These are phyloP conservation scores for Poliocrania exsul DNA, from an alignment of 2,797 vertebrate genomes.

Conservation along the genomic window DNA sequence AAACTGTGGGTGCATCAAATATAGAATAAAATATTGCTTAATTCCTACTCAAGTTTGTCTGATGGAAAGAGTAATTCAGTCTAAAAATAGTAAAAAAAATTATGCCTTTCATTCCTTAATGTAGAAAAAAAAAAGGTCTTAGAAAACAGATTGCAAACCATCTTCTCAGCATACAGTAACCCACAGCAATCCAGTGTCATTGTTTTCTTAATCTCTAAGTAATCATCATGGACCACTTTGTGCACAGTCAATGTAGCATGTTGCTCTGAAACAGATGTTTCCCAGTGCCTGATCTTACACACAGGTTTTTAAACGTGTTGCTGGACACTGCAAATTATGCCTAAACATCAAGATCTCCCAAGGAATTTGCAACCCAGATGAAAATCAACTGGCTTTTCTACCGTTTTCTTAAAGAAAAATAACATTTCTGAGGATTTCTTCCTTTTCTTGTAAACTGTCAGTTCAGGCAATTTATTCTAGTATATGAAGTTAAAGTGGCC, in stretches of 20 bases:
- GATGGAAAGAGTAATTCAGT: not conserved
- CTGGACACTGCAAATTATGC: not conserved
- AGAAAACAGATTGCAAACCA: not conserved
- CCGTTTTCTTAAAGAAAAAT: not conserved
- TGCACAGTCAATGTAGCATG: not conserved
- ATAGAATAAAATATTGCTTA: not conserved
- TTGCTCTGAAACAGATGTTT: not conserved
- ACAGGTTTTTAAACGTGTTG: rapidly evolving
- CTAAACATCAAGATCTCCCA: not conserved
- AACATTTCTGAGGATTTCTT: not conserved
- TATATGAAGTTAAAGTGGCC: not conserved
- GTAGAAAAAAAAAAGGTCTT: not conserved
- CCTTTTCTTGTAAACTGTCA: not conserved
- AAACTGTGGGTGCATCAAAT: not conserved
- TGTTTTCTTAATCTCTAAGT: not conserved
- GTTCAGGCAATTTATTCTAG: not conserved
- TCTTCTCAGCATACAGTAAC: not conserved
- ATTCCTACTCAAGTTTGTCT: not conserved
- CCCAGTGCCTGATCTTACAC: not conserved
- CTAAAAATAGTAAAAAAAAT: not conserved
- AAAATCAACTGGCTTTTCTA: not conserved
- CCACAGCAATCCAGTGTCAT: not conserved
- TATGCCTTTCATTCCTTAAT: not conserved
- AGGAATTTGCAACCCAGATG: not conserved
- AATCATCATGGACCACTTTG: not conserved